phyloP scores from a whole-genome alignment of 2,113 vertebrate genomes.

The Gyps fulvus region DNA sequence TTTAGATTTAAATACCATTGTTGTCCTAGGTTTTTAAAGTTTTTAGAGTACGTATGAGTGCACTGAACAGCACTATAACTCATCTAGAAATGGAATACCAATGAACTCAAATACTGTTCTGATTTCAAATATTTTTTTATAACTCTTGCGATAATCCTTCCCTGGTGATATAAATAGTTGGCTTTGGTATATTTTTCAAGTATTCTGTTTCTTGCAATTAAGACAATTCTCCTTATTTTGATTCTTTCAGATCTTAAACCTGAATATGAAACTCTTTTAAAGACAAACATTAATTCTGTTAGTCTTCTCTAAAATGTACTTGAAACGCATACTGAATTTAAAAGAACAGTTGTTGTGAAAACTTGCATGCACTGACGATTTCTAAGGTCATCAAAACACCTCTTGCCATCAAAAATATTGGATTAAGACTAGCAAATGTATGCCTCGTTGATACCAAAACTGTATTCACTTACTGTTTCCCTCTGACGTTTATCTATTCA shows the following conservation, averaged over 20 bases:
- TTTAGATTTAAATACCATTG: background rate
- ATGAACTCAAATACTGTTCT: background rate
- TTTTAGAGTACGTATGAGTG: background rate
- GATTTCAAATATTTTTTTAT: background rate
- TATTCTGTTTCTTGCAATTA: background rate
- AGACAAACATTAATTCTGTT: conserved; percentile 18
- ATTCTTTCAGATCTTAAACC: background rate
- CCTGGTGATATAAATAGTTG: background rate
- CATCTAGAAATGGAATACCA: background rate
- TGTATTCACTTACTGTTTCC: background rate
- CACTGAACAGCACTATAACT: background rate
- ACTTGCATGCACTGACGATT: background rate
- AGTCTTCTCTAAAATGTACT: conserved; percentile 12
- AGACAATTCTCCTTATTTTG: background rate
- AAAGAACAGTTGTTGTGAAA: background rate
- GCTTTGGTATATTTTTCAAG: background rate
- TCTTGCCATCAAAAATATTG: background rate
- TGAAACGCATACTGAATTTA: background rate
- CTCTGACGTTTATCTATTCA: background rate
- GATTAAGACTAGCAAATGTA: background rate
- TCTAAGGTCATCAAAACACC: background rate
- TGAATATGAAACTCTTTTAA: background rate
- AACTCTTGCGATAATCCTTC: background rate
- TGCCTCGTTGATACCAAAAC: background rate
- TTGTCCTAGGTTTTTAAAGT: background rate